Conservation (phyloP, 2,888 invertebrate genomes). For the Creontiades dilutus region DNA sequence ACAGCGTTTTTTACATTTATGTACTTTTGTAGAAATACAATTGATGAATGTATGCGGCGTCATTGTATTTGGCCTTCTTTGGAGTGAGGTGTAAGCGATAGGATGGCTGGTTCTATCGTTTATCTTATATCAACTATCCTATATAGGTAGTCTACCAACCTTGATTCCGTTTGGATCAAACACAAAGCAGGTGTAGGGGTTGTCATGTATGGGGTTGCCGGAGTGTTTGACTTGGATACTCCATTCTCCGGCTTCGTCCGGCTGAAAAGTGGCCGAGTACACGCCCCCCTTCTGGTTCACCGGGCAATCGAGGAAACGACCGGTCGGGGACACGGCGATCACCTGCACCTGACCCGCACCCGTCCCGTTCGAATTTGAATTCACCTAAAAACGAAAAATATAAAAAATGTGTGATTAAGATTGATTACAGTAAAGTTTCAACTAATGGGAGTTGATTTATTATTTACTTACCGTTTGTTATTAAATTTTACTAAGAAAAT, state of each 20-base stretch:
- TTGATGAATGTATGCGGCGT: no score
- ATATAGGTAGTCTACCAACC: conserved; percentile 77
- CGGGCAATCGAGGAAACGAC: conserved; percentile 88
- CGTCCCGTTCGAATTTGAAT: conserved; percentile 83
- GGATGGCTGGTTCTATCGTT: no score
- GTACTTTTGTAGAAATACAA: no score
- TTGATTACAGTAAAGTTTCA: no score
- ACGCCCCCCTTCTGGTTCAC: conserved; percentile 90
- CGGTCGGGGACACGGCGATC: conserved; percentile 94
- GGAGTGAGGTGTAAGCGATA: background rate
- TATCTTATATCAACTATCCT: background rate
- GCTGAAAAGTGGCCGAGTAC: conserved; percentile 97
- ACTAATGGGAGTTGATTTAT: no score
- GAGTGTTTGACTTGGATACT: conserved; percentile 97
- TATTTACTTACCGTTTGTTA: no score
- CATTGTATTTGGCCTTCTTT: no score
- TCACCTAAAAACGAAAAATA: conserved; percentile 69
- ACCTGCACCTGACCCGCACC: conserved; percentile 91
- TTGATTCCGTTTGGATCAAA: conserved; percentile 95
- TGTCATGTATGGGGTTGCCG: conserved; percentile 96
- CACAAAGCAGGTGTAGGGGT: conserved; percentile 97
- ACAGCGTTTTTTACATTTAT: no score
- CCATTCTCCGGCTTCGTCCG: conserved; percentile 98
- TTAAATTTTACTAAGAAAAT: no score
- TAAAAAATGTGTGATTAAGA: no score